Percentiles rank a stretch among this genome's conserved stretches.
Evolutionary conservation across 23 tunicate genomes (phyloP).

Genomic region (Botrylloides violaceus): DNA sequence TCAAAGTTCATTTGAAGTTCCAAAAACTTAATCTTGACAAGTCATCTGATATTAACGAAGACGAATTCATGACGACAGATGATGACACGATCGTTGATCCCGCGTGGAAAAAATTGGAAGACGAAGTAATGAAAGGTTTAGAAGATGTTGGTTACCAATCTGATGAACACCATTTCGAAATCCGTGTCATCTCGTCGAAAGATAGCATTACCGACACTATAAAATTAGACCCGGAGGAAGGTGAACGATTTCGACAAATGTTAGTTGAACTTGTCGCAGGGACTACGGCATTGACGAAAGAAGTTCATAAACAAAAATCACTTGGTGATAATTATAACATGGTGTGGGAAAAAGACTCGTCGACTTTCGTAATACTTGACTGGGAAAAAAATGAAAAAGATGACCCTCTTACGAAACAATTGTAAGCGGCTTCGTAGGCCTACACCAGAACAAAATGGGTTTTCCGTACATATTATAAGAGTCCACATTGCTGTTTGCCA

Average conservation of each 20-base stretch:
- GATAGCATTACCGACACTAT: background rate
- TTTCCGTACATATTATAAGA: no score
- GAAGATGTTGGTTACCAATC: conserved; percentile 40
- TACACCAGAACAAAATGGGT: no score
- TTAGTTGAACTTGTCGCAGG: conserved; percentile 21
- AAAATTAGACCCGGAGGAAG: conserved; percentile 5
- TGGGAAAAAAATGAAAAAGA: background rate
- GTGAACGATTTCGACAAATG: conserved; percentile 8
- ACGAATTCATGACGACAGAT: conserved; percentile 10
- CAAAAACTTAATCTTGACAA: conserved; percentile 7
- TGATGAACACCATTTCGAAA: conserved; percentile 13
- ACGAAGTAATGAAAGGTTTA: conserved; percentile 47
- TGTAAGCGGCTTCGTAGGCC: no score
- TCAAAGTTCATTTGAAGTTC: conserved; percentile 5
- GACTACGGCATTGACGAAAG: background rate
- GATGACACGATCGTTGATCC: conserved; percentile 44
- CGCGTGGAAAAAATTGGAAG: conserved; percentile 36
- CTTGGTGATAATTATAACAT: conserved; percentile 12
- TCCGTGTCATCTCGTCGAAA: background rate
- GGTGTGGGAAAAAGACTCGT: conserved; percentile 16
- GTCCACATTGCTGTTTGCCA: no score
- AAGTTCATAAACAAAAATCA: conserved; percentile 3
- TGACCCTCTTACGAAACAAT: background rate
- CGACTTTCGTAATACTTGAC: background rate
- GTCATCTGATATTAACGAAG: background rate